A percentile compares a stretch with the other conserved stretches of the same genome.
Conservation (phyloP, 1,140 invertebrate genomes). For the Heliconius melpomene region DNA sequence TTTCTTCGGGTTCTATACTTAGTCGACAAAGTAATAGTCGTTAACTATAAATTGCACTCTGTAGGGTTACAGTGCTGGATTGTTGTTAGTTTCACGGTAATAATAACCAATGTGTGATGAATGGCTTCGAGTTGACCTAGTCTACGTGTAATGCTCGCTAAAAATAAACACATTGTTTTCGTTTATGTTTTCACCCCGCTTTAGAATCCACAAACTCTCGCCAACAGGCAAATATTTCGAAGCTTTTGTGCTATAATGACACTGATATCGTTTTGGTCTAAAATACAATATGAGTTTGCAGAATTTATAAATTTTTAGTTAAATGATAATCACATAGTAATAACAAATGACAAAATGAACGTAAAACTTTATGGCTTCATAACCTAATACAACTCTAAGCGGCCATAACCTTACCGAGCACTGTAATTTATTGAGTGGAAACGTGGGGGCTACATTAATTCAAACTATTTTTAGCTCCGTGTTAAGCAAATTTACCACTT, state of each 20-base stretch:
- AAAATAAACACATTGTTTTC: slow-evolving; percentile 46
- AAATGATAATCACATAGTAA: too few relatives aligned
- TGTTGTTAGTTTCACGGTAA: slow-evolving; percentile 11
- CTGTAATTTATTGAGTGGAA: slow-evolving; percentile 25
- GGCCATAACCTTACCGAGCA: slow-evolving; percentile 16
- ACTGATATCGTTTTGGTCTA: too few relatives aligned
- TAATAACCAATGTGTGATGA: slow-evolving; percentile 28
- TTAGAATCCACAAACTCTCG: not conserved
- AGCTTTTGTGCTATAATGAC: not conserved
- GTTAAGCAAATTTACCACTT: slow-evolving; percentile 46
- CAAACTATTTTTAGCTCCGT: slow-evolving; percentile 47
- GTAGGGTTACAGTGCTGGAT: not conserved
- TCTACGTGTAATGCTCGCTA: slow-evolving; percentile 20
- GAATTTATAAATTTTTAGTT: too few relatives aligned
- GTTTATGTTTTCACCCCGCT: slow-evolving; percentile 16
- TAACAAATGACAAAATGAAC: not conserved
- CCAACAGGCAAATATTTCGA: not conserved
- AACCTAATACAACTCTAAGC: slow-evolving; percentile 10
- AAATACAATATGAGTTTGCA: too few relatives aligned
- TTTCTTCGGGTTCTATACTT: slow-evolving; percentile 12
- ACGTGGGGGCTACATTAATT: slow-evolving; percentile 27
- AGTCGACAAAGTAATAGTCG: slow-evolving; percentile 9
- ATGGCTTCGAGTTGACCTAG: slow-evolving; percentile 39
- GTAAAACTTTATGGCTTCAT: not conserved
- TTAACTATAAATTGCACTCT: not conserved